These are phyloP conservation scores for Hydrotaea diabolus DNA, from an alignment of 2,888 invertebrate species.

Conservation along the genomic window DNA sequence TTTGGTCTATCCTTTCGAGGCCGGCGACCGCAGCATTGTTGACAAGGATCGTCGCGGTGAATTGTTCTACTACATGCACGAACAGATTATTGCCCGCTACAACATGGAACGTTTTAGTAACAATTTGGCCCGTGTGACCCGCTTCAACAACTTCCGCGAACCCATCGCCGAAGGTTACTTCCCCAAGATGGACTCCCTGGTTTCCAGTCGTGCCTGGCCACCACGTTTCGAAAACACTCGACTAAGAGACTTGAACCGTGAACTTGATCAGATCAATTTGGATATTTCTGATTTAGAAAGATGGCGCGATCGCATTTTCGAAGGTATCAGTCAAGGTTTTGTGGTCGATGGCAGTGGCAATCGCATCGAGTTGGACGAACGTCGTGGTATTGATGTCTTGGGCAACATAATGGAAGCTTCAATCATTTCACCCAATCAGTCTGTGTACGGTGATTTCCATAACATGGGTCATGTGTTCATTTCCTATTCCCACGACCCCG, in stretches of 20 bases:
- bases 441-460: conserved; percentile 89
- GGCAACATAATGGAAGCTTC: conserved; percentile 91
- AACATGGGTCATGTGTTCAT: conserved; percentile 91
- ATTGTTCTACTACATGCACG: too few relatives aligned
- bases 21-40: too few relatives aligned
- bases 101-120: too few relatives aligned
- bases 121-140: conserved; percentile 84
- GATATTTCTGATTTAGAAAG: conserved; percentile 87
- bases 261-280: conserved; percentile 83
- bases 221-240: conserved; percentile 84
- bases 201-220: conserved; percentile 89
- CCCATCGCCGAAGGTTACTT: conserved; percentile 91
- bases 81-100: too few relatives aligned
- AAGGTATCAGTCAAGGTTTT: conserved; percentile 83
- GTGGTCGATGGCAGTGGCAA: conserved; percentile 81
- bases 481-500: conserved; percentile 90
- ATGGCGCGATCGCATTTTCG: conserved; percentile 88
- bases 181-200: conserved; percentile 90
- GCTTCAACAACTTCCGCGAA: conserved; percentile 85
- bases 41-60: too few relatives aligned
- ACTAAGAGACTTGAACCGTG: conserved; percentile 85
- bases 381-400: conserved; percentile 87
- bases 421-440: conserved; percentile 85
- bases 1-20: too few relatives aligned
- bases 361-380: conserved; percentile 84